These are phyloP conservation scores for Hypercompe scribonia DNA, from an alignment of 2,888 invertebrate genomes.

Conservation along the genomic window DNA sequence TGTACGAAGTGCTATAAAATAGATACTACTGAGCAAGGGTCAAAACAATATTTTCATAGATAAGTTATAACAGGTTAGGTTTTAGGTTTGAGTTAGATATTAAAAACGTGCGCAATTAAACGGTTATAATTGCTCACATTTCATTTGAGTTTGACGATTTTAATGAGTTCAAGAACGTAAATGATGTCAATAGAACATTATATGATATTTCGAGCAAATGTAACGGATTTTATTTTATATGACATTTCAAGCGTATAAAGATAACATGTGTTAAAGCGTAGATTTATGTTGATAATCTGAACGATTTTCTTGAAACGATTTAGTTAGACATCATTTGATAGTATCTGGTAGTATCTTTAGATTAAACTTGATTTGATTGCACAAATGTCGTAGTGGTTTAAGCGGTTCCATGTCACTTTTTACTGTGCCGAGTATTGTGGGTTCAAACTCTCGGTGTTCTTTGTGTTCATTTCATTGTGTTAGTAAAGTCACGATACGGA, in stretches of 20 bases:
- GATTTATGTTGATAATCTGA: neutral
- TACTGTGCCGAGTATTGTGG: no score
- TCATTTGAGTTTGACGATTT: neutral
- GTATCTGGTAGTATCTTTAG: no score
- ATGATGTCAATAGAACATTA: constrained; percentile 15
- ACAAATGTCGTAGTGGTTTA: no score
- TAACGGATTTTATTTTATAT: constrained; percentile 5
- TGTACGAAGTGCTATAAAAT: neutral
- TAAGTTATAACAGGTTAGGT: no score
- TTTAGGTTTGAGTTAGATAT: no score
- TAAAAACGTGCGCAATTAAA: neutral
- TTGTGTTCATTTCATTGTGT: no score
- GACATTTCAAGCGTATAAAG: neutral
- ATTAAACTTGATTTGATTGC: no score
- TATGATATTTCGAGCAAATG: constrained; percentile 4
- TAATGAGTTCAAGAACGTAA: neutral
- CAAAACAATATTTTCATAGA: neutral
- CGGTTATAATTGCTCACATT: neutral
- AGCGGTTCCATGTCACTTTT: no score
- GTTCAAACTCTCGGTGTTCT: no score
- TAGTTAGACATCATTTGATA: neutral
- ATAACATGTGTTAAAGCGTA: neutral
- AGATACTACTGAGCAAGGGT: neutral
- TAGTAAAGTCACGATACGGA: no score
- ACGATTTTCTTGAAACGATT: neutral